Percentiles rank a stretch among this genome's conserved stretches.
Conservation (phyloP, 2,888 invertebrate species). For the Pristionchus arcanus region DNA sequence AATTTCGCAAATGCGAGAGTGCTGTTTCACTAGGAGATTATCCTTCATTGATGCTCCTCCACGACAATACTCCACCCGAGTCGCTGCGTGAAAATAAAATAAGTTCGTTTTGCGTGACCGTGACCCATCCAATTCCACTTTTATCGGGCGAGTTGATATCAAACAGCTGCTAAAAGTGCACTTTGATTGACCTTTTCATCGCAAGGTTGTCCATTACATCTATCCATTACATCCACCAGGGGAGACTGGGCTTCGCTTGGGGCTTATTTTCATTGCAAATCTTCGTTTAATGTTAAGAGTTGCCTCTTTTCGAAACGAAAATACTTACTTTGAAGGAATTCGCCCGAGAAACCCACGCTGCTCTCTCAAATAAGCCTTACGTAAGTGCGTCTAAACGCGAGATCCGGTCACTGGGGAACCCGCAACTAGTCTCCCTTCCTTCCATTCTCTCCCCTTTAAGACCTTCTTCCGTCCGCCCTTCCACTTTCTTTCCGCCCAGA, state of each 20-base stretch:
- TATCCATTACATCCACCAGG: not conserved
- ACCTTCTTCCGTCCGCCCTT: not conserved
- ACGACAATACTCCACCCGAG: too few species aligned
- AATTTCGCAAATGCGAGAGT: too few species aligned
- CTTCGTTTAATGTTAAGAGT: too few species aligned
- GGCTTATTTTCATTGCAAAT: not conserved
- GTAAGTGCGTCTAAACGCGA: not conserved
- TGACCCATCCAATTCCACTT: not conserved
- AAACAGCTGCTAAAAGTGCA: not conserved
- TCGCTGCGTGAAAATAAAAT: not conserved
- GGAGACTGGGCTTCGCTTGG: not conserved
- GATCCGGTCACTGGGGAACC: conserved; percentile 28
- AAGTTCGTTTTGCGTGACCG: not conserved
- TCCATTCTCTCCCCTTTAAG: not conserved
- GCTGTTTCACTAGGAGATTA: too few species aligned
- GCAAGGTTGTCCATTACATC: not conserved
- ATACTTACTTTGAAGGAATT: not conserved
- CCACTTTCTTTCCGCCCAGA: not conserved
- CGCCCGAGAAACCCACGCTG: not conserved
- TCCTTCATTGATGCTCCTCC: too few species aligned
- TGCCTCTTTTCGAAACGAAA: too few species aligned
- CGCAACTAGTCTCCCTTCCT: conserved; percentile 3
- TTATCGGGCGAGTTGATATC: not conserved
- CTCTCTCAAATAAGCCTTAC: not conserved
- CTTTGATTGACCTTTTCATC: not conserved